Evolutionary conservation across 2,113 vertebrate species (phyloP), one percentile per base, ranked within the genome.

Genomic region (Craseonycteris thonglongyai): DNA sequence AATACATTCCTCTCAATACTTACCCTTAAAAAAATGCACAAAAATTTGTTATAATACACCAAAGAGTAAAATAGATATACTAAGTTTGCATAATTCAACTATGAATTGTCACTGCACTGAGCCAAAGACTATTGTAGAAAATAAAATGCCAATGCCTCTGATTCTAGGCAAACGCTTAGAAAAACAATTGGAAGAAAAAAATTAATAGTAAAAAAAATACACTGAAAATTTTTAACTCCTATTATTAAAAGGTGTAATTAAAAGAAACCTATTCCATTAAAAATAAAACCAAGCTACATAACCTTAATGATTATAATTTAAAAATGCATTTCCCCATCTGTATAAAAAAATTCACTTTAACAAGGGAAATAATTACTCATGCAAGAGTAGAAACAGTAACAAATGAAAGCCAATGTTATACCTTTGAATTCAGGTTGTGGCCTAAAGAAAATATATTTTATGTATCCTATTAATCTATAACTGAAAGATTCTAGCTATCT

Each of bases 161-260:
- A 33, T 38, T 91, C 63, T 83, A 47, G 71, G 28, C 26, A 74
- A 80, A 95, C 33, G 72, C 58, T 93, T 90, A 86, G 33, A 76
- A 96, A 96, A 84, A 69, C 40, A 86, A 93, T 0, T 85, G 14
- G 40, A 92, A 95, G 7, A 87, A 88, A 92, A 90, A 14, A 92
- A 93, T 18, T 40, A 78, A 95, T 13, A 66, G 22, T 89, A 28
- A 95, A 79, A 88, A 51, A 92, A 87, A 84, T 38, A 10, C 18
- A 79, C 6, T 87, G 63, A 94, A 92, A 79, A 94, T n/a, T 69
- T 94, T 93, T 76, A 83, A 95, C 3, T 76, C 14, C 33, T 83
- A 79, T 71, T 83, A 83, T 45, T 82, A 71, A n/a, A n/a, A n/a
- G n/a, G n/a, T n/a, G n/a, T n/a, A n/a, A n/a, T n/a, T n/a, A n/a